Base-by-base conservation (phyloP, 92 coral and sea anemone genomes). In the Palythoa grandis region DNA sequence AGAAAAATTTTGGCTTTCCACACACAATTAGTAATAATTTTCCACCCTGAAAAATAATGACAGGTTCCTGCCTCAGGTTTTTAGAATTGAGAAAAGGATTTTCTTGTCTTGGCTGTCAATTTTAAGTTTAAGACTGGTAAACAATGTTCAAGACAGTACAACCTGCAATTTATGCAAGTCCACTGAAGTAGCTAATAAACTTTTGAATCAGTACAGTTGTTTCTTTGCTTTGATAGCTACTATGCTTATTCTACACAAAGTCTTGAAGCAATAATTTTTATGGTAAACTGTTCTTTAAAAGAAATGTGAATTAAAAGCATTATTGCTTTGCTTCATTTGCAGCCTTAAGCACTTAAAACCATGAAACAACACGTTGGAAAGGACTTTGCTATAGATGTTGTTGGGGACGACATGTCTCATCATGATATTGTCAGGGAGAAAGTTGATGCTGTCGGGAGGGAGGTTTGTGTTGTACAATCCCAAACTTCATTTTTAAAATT, bases 371-470 rank as follows among this genome's bases (percentile, higher is more conserved):
- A 72, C 58, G 75, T 90, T 75, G 92, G 91, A 22, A 89, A 74
- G 39, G 95, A 92, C 70, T 65, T 76, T 39, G 74, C 84, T 25
- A 52, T 94, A 9, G 94, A 92, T 67, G 63, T 92, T 84, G 91
- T 92, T 77, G 50, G 74, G 76, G 95, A 94, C 75, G 89, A 90
- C 67, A 53, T 92, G 87, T 83, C 95, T 85, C 87, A 82, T 67
- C 86, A 54, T 92, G 93, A 92, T 57, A 78, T 91, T 37, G 88
- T 94, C 83, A 70, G 87, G 85, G 95, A 92, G 86, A 91, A 87
- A 75, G 50, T 92, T 63, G 38, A 91, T 87, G 89, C 94, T 76
- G 83, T 79, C 37, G 95, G 92, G 73, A 88, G 98, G 83, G 98
- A 94, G 95, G 98, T 92, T 13, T 19, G 93, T 24, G 11, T 25